A percentile compares a stretch with the other conserved stretches of the same genome.
Evolutionary conservation across 2,113 vertebrate species (phyloP).

Genomic region (Catagonus wagneri): DNA sequence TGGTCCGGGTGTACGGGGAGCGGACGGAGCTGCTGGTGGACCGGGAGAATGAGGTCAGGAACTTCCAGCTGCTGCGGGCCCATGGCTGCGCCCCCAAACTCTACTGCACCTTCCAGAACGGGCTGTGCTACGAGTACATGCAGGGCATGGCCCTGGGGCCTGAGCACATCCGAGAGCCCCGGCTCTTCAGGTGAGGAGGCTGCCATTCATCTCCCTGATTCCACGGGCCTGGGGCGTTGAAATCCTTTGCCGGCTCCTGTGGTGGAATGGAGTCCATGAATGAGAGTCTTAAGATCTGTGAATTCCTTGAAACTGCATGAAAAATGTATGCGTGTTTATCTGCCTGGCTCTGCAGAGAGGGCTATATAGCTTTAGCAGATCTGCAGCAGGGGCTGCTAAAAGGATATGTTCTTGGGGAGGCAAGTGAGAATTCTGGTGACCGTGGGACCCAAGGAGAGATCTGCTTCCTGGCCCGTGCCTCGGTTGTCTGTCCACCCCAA

Average conservation of each 20-base stretch:
- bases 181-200: slow-evolving; percentile 91
- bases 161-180: slow-evolving; percentile 92
- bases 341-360: neutral
- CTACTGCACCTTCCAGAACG: slow-evolving; percentile 98
- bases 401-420: neutral
- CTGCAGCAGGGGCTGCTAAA: neutral
- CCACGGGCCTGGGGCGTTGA: neutral
- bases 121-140: slow-evolving; percentile 98
- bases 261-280: neutral
- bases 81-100: slow-evolving; percentile 96
- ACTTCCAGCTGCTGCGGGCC: slow-evolving; percentile 96
- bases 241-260: neutral
- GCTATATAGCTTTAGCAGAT: neutral
- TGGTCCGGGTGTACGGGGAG: slow-evolving; percentile 96
- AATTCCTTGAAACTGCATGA: neutral
- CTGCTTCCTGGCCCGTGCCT: neutral
- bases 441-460: neutral
- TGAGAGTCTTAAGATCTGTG: neutral
- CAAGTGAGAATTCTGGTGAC: neutral
- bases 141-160: slow-evolving; percentile 94
- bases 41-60: slow-evolving; percentile 96
- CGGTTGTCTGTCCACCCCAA: neutral
- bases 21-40: slow-evolving; percentile 97
- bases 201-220: neutral
- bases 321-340: neutral